phyloP scores from a whole-genome alignment of 2,113 vertebrate species.

The Piaya cayana region DNA sequence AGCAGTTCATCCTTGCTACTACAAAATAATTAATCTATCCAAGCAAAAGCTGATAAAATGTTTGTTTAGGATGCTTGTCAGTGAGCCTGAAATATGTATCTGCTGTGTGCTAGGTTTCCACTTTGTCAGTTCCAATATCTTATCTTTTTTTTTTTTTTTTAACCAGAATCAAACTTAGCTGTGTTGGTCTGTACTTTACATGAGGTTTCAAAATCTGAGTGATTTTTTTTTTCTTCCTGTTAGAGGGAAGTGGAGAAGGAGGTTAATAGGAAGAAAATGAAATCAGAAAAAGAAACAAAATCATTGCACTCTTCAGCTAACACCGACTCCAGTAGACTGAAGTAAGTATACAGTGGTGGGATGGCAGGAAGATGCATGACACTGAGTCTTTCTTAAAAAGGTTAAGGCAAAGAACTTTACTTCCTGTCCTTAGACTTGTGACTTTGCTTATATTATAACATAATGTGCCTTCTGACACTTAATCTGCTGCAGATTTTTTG shows the following conservation, averaged over 20 bases:
- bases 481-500: neutral
- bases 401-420: neutral
- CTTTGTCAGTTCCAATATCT: neutral
- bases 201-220: neutral
- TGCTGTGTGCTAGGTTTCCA: neutral
- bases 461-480: neutral
- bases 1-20: neutral
- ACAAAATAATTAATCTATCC: neutral
- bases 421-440: neutral
- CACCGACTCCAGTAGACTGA: conserved; percentile 63
- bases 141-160: conserved; percentile 14
- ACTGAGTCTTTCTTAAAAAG: neutral
- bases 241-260: conserved; percentile 66
- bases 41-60: neutral
- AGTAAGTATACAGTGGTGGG: conserved; percentile 73
- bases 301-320: conserved; percentile 15
- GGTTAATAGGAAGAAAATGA: conserved; percentile 78
- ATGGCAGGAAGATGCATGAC: neutral
- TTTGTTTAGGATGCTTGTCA: neutral
- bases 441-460: neutral
- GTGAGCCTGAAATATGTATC: neutral
- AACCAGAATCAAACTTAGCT: neutral
- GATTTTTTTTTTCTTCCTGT: neutral
- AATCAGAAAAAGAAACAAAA: conserved; percentile 72
- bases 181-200: neutral